Evolutionary conservation across 2,797 vertebrate genomes (phyloP).

Genomic region (Toxotes lorentzi): DNA sequence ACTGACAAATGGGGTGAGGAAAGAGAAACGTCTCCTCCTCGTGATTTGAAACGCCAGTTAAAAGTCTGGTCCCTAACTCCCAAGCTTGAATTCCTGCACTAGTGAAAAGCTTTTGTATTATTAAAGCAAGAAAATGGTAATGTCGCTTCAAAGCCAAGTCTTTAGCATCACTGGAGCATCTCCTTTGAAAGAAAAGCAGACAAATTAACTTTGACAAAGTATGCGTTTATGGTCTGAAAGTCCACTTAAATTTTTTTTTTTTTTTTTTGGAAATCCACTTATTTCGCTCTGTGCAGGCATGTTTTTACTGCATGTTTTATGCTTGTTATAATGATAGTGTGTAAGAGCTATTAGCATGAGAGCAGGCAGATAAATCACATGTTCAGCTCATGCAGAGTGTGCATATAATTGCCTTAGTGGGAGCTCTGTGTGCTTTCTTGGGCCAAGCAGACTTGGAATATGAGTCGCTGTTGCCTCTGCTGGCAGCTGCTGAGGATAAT

Average conservation of each 20-base stretch:
- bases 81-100: conserved; percentile 20
- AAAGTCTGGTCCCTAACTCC: conserved; percentile 26
- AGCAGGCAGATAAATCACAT: conserved; percentile 60
- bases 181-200: conserved; percentile 37
- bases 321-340: conserved; percentile 50
- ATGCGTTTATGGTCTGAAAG: conserved; percentile 9
- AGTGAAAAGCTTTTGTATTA: conserved; percentile 28
- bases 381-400: conserved; percentile 50
- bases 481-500: conserved; percentile 73
- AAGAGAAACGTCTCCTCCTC: conserved; percentile 22
- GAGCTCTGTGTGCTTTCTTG: conserved; percentile 44
- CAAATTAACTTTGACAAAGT: conserved; percentile 52
- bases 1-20: conserved; percentile 19
- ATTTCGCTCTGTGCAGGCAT: conserved; percentile 9
- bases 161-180: conserved; percentile 19
- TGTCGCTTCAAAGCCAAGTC: conserved; percentile 34
- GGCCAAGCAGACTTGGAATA: conserved; percentile 53
- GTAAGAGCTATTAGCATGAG: conserved; percentile 40
- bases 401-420: conserved; percentile 65
- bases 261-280: conserved; percentile 8
- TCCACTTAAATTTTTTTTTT: conserved; percentile 5
- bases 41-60: conserved; percentile 36
- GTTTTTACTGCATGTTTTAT: conserved; percentile 49
- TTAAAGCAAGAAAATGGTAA: conserved; percentile 35
- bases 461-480: conserved; percentile 57